phyloP scores from a whole-genome alignment of 2,888 invertebrate species.

The Neocrepidodera transversa region DNA sequence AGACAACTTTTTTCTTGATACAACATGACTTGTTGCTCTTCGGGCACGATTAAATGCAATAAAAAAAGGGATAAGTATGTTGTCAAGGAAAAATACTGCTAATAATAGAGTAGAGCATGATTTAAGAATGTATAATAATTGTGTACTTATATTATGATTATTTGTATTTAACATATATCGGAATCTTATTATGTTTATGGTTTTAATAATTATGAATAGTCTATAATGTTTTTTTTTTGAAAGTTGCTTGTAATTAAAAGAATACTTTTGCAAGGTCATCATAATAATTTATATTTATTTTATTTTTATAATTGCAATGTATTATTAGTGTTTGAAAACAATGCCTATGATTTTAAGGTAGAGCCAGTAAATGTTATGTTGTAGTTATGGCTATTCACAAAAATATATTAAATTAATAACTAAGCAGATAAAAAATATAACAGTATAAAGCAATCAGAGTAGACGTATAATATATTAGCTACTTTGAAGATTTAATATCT shows the following conservation, averaged over 20 bases:
- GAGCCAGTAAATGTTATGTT: too few species aligned
- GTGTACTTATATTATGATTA: conserved; percentile 8
- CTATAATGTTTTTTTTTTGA: conserved; percentile 1
- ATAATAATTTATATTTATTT: too few species aligned
- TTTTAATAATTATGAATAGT: conserved; percentile 8
- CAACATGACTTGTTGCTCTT: conserved; percentile 13
- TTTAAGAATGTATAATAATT: conserved; percentile 16
- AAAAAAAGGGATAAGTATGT: conserved; percentile 16
- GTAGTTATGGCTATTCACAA: too few species aligned
- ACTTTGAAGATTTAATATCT: too few species aligned
- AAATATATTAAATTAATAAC: too few species aligned
- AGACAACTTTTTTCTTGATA: not conserved
- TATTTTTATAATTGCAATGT: too few species aligned
- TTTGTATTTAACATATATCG: conserved; percentile 10
- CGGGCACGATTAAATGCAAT: conserved; percentile 5
- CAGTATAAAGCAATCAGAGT: too few species aligned
- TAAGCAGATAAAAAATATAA: too few species aligned
- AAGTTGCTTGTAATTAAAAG: not conserved
- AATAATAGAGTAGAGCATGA: conserved; percentile 11
- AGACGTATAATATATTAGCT: too few species aligned
- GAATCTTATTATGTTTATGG: conserved; percentile 6
- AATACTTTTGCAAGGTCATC: not conserved
- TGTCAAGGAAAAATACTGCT: conserved; percentile 4
- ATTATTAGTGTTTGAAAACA: too few species aligned
- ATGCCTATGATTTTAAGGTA: too few species aligned